phyloP scores from a whole-genome alignment of 1,140 invertebrate species.

The Leptopilina clavipes region DNA sequence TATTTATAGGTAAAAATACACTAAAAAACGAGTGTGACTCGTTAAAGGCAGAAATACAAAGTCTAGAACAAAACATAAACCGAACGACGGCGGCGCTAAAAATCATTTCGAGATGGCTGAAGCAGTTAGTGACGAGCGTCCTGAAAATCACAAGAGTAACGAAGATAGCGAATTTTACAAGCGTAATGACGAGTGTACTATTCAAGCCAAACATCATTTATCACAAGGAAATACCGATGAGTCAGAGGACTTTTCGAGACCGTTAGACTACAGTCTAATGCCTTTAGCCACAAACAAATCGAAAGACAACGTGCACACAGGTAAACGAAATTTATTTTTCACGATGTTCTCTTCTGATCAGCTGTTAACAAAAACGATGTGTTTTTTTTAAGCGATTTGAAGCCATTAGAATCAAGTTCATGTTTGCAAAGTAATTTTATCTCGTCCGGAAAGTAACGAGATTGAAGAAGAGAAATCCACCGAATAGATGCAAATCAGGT shows the following conservation, averaged over 20 bases:
- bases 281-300: too few relatives aligned
- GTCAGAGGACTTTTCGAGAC: background rate
- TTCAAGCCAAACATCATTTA: background rate
- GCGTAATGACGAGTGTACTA: background rate
- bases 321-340: too few relatives aligned
- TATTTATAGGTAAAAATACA: background rate
- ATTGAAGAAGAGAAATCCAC: conserved; percentile 39
- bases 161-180: background rate
- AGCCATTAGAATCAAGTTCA: background rate
- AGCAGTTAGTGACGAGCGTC: background rate
- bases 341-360: too few relatives aligned
- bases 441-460: conserved; percentile 54
- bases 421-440: conserved; percentile 42
- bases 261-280: background rate
- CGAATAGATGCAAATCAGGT: conserved; percentile 1
- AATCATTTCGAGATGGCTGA: background rate
- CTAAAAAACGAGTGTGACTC: background rate
- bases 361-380: too few relatives aligned
- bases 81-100: background rate
- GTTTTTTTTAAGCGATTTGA: background rate
- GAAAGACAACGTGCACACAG: too few relatives aligned
- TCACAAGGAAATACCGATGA: background rate
- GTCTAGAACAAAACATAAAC: too few relatives aligned
- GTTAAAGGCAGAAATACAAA: background rate
- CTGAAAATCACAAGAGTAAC: background rate